A percentile compares a stretch with the other conserved stretches of the same genome.
Conservation (phyloP, 2,797 vertebrate genomes). For the Sparus aurata region DNA sequence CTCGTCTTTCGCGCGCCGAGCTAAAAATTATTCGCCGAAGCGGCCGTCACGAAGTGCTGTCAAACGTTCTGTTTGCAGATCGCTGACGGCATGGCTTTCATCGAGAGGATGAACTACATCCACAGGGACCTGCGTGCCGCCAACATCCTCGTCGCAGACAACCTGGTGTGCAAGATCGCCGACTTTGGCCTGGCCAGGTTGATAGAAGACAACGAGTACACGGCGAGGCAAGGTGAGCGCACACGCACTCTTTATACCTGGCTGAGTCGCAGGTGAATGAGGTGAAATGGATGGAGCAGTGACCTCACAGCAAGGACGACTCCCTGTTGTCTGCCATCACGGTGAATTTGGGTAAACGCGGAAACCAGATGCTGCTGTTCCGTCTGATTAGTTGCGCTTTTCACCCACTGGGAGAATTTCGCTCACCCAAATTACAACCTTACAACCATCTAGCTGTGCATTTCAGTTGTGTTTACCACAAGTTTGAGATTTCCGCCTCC, state of each 20-base stretch:
- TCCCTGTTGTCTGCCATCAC: constrained; percentile 48
- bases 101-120: constrained; percentile 99
- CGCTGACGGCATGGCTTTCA: constrained; percentile 98
- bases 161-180: constrained; percentile 97
- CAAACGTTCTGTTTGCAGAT: constrained; percentile 81
- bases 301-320: constrained; percentile 42
- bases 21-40: constrained; percentile 46
- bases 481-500: background rate
- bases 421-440: background rate
- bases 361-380: constrained; percentile 67
- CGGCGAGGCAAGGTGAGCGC: constrained; percentile 93
- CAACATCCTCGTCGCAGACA: constrained; percentile 96
- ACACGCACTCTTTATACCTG: background rate
- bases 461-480: background rate
- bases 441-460: background rate
- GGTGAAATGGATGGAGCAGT: constrained; percentile 25
- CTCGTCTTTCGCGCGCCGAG: background rate
- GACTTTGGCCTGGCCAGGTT: constrained; percentile 97
- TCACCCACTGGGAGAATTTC: constrained; percentile 30
- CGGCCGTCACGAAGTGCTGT: constrained; percentile 18
- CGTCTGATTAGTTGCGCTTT: constrained; percentile 52
- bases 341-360: constrained; percentile 50
- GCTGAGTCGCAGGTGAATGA: constrained; percentile 42
- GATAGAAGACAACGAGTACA: constrained; percentile 99
- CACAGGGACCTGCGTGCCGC: constrained; percentile 96